A percentile compares a stretch with the other conserved stretches of the same genome.
These are phyloP conservation scores for Forpus xanthops DNA, from an alignment of 2,797 vertebrate species.

Conservation along the genomic window DNA sequence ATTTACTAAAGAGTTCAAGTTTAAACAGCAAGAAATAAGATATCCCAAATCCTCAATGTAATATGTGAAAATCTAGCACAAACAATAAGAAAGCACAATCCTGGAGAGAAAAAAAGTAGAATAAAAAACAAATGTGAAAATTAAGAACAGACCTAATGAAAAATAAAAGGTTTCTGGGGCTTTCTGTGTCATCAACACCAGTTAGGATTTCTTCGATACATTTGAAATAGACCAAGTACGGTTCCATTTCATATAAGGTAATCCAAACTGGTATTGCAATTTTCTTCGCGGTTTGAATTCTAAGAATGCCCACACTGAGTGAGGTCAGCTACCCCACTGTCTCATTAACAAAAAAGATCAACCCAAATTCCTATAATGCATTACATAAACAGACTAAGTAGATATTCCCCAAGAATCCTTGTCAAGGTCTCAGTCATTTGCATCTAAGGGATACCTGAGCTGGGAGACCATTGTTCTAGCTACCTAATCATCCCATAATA, in stretches of 20 bases:
- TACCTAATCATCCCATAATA: background rate
- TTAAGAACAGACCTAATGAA: background rate
- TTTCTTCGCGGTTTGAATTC: background rate
- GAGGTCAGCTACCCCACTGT: background rate
- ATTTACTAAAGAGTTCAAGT: background rate
- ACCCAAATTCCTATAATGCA: background rate
- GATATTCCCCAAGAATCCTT: background rate
- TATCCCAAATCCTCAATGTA: background rate
- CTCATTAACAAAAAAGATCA: background rate
- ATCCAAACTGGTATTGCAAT: background rate
- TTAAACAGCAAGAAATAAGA: background rate
- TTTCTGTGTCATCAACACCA: background rate
- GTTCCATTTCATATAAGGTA: background rate
- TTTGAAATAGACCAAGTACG: background rate
- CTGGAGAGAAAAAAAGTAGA: background rate
- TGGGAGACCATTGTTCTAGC: background rate
- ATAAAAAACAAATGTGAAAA: background rate
- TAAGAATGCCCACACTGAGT: background rate
- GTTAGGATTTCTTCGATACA: background rate
- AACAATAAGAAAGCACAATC: background rate
- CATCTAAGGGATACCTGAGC: background rate
- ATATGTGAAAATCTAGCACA: background rate
- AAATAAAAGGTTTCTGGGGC: background rate
- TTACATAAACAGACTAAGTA: background rate
- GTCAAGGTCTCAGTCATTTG: background rate